phyloP scores from a whole-genome alignment of 92 coral and sea anemone genomes.

The Paramuricea clavata region DNA sequence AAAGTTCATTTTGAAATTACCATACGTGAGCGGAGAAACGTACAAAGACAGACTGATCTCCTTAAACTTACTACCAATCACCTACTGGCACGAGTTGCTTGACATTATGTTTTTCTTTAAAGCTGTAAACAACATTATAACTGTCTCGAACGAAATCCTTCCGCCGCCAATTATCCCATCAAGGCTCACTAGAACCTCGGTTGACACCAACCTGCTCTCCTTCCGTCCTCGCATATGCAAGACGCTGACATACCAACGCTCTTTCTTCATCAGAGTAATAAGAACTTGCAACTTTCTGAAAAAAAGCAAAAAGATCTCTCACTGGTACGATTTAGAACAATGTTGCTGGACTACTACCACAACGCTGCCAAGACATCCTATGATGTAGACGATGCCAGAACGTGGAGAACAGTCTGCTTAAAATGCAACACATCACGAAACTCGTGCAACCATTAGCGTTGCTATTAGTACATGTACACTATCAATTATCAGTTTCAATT shows the following conservation, averaged over 20 bases:
- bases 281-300: conserved; percentile 2
- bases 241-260: conserved; percentile 6
- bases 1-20: conserved; percentile 15
- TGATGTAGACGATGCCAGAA: neutral
- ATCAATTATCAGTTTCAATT: neutral
- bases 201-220: neutral
- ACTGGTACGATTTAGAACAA: neutral
- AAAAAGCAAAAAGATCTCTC: neutral
- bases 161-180: conserved; percentile 10
- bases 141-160: neutral
- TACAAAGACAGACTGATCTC: conserved; percentile 29
- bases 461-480: too few species aligned
- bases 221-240: conserved; percentile 7
- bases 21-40: neutral
- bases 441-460: too few species aligned
- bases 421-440: too few species aligned
- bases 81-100: conserved; percentile 36
- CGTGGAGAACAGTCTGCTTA: neutral
- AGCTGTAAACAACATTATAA: neutral
- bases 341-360: neutral
- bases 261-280: conserved; percentile 4
- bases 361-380: neutral
- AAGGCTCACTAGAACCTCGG: conserved; percentile 14
- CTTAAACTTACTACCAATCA: conserved; percentile 7
- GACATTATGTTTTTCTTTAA: conserved; percentile 1